These are phyloP conservation scores for Conomelus anceps DNA, from an alignment of 2,888 invertebrate genomes.

Conservation along the genomic window DNA sequence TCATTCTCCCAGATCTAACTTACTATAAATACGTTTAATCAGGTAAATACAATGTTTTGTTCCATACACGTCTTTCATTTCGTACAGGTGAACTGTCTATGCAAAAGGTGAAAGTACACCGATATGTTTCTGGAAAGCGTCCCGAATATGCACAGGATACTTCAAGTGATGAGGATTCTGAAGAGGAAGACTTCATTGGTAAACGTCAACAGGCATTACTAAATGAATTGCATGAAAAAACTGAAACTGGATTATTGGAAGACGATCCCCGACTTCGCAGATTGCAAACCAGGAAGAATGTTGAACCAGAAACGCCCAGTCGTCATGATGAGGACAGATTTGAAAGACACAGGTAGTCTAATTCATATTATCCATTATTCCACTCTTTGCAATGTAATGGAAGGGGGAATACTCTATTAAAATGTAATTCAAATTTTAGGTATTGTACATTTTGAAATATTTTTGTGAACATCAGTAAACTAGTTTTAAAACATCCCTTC, in stretches of 20 bases:
- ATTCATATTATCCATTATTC: no score
- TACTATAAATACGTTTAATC: no score
- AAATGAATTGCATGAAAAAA: conserved; percentile 23
- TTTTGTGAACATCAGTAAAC: no score
- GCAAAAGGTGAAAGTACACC: conserved; percentile 98
- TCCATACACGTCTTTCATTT: background rate
- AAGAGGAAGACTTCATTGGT: conserved; percentile 80
- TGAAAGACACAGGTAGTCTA: conserved; percentile 46
- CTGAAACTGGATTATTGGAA: conserved; percentile 39
- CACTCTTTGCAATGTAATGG: no score
- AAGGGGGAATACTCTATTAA: no score
- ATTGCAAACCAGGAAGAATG: conserved; percentile 46
- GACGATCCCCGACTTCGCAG: conserved; percentile 78
- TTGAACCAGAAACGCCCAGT: conserved; percentile 43
- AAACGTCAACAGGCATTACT: conserved; percentile 34
- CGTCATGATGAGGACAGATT: conserved; percentile 44
- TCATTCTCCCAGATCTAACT: no score
- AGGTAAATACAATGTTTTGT: no score
- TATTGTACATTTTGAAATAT: no score
- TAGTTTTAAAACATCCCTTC: no score
- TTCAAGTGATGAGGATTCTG: conserved; percentile 82
- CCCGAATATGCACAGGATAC: conserved; percentile 89
- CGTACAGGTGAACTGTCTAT: conserved; percentile 84
- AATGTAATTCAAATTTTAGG: no score
- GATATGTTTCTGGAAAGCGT: conserved; percentile 96